Evolutionary conservation across 2,888 invertebrate species (phyloP).

Genomic region (Sisyra terminalis): DNA sequence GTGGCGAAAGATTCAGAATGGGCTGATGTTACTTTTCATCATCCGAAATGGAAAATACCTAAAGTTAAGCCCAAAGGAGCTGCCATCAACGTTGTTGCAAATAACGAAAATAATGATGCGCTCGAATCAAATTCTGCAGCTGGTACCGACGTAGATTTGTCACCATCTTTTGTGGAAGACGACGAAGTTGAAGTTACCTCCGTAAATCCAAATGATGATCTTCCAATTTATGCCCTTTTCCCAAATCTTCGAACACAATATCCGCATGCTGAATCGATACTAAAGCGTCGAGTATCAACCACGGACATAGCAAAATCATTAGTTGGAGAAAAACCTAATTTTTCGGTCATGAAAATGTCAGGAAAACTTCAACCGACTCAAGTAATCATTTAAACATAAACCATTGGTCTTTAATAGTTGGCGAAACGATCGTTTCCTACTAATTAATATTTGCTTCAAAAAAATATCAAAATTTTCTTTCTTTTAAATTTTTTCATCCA

Average conservation of each 20-base stretch:
- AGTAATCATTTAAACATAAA: too few species aligned
- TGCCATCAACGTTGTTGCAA: background rate
- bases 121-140: too few species aligned
- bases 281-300: constrained; percentile 13
- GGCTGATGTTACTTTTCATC: constrained; percentile 26
- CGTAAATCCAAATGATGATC: constrained; percentile 14
- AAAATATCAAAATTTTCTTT: too few species aligned
- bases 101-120: too few species aligned
- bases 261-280: background rate
- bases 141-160: too few species aligned
- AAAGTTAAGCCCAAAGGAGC: constrained; percentile 8
- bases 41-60: constrained; percentile 12
- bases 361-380: constrained; percentile 13
- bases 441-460: too few species aligned
- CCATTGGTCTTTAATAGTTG: too few species aligned
- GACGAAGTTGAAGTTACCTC: constrained; percentile 16
- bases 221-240: constrained; percentile 17
- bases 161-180: constrained; percentile 2
- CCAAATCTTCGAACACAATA: constrained; percentile 14
- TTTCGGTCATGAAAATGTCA: constrained; percentile 16
- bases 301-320: constrained; percentile 18
- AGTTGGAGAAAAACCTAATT: constrained; percentile 19
- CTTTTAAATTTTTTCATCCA: too few species aligned
- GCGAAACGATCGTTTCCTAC: too few species aligned
- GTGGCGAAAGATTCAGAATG: constrained; percentile 34